Conservation (phyloP, 2,888 invertebrate genomes). For the Nymphalis c-album region DNA sequence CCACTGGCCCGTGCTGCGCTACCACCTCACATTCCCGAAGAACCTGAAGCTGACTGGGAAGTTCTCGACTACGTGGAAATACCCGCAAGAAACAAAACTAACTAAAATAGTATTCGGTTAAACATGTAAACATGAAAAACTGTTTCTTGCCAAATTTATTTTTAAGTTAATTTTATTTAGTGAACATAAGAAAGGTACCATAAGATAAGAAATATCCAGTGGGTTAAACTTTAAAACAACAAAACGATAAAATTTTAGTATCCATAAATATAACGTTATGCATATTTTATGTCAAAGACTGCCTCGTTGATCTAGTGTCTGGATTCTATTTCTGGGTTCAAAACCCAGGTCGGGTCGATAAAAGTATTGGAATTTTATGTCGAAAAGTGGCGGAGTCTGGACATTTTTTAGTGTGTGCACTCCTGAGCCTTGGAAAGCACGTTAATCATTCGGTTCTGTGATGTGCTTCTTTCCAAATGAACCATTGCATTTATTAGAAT, state of each 20-base stretch:
- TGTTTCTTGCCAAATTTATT: conserved; percentile 12
- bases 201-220: too few species aligned
- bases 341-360: too few species aligned
- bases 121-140: neutral
- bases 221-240: neutral
- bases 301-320: too few species aligned
- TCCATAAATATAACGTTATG: neutral
- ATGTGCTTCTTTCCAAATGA: too few species aligned
- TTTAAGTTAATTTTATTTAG: neutral
- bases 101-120: conserved; percentile 8
- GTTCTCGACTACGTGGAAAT: conserved; percentile 85
- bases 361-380: too few species aligned
- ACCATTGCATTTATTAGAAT: conserved; percentile 20
- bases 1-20: conserved; percentile 83
- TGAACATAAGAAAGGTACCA: neutral
- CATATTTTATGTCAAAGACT: neutral
- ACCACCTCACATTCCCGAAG: conserved; percentile 73
- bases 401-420: too few species aligned
- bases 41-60: conserved; percentile 83
- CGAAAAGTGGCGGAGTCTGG: too few species aligned
- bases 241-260: neutral
- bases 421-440: too few species aligned
- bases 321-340: too few species aligned
- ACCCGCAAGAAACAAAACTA: conserved; percentile 44
- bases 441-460: too few species aligned